Conservation (phyloP, 2,113 vertebrate genomes). For the Labeo catla region DNA sequence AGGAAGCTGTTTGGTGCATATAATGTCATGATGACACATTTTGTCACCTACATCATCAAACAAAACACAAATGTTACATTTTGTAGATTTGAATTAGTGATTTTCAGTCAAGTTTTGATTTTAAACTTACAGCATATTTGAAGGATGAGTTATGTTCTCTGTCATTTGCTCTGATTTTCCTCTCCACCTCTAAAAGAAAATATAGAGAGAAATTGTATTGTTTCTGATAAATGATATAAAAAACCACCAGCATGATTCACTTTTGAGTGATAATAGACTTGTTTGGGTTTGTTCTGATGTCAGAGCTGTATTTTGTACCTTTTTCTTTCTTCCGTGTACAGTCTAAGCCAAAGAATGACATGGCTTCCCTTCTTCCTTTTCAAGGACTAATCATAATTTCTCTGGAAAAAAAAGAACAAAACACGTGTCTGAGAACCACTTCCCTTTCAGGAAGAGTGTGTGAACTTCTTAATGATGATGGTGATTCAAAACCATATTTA, state of each 20-base stretch:
- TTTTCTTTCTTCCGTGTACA: slow-evolving; percentile 78
- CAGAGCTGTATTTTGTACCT: slow-evolving; percentile 68
- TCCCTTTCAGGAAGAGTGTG: neutral
- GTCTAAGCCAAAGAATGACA: slow-evolving; percentile 82
- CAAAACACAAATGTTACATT: neutral
- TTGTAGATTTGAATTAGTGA: neutral
- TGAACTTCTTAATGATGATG: neutral
- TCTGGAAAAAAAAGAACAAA: slow-evolving; percentile 65
- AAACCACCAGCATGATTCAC: neutral
- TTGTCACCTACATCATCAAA: neutral
- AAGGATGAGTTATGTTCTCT: slow-evolving; percentile 85
- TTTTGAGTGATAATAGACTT: neutral
- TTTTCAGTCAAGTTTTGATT: neutral
- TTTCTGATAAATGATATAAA: no score
- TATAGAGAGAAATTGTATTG: neutral
- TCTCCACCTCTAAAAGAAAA: slow-evolving; percentile 79
- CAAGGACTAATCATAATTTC: slow-evolving; percentile 73
- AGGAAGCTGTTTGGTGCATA: neutral
- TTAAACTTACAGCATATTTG: slow-evolving; percentile 87
- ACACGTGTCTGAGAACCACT: neutral
- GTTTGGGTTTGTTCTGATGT: neutral
- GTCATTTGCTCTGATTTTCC: slow-evolving; percentile 88
- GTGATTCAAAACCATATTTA: neutral
- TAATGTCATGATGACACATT: neutral
- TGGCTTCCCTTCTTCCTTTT: slow-evolving; percentile 68